phyloP scores from a whole-genome alignment of 1,140 invertebrate genomes.

The Ectropis grisescens region DNA sequence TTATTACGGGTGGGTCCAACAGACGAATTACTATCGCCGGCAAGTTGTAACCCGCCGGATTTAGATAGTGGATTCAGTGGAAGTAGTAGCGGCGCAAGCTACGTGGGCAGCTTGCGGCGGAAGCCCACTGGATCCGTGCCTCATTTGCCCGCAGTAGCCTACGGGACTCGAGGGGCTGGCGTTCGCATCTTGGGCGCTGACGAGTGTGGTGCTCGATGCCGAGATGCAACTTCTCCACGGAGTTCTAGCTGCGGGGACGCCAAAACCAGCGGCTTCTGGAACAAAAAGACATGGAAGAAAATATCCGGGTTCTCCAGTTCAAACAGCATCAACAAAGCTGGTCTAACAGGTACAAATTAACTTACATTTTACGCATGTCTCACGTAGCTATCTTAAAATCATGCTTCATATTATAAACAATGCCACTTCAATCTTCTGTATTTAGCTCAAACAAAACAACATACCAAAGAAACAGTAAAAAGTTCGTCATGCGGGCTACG shows the following conservation, averaged over 20 bases:
- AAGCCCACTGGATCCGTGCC: slow-evolving; percentile 68
- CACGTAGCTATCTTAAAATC: not conserved
- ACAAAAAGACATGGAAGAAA: slow-evolving; percentile 83
- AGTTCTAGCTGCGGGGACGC: slow-evolving; percentile 64
- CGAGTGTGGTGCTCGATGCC: slow-evolving; percentile 43
- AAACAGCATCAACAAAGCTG: slow-evolving; percentile 75
- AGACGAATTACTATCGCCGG: slow-evolving; percentile 79
- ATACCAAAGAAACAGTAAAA: slow-evolving; percentile 17
- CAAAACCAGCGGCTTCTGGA: slow-evolving; percentile 74
- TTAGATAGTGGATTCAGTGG: slow-evolving; percentile 86
- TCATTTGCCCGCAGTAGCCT: slow-evolving; percentile 65
- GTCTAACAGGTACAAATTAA: slow-evolving; percentile 70
- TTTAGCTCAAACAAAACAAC: slow-evolving; percentile 40
- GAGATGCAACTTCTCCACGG: slow-evolving; percentile 41
- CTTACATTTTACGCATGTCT: not conserved
- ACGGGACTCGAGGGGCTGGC: slow-evolving; percentile 56
- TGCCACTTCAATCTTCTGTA: slow-evolving; percentile 25
- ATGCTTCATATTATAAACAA: slow-evolving; percentile 1
- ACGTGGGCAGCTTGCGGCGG: slow-evolving; percentile 75
- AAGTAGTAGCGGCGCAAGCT: slow-evolving; percentile 83
- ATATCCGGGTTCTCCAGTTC: slow-evolving; percentile 78
- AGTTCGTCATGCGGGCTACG: slow-evolving; percentile 17
- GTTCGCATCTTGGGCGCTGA: slow-evolving; percentile 54
- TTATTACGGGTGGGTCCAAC: slow-evolving; percentile 78
- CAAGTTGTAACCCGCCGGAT: slow-evolving; percentile 75